Evolutionary conservation across 2,888 invertebrate genomes (phyloP).

Genomic region (Diogma glabrata): DNA sequence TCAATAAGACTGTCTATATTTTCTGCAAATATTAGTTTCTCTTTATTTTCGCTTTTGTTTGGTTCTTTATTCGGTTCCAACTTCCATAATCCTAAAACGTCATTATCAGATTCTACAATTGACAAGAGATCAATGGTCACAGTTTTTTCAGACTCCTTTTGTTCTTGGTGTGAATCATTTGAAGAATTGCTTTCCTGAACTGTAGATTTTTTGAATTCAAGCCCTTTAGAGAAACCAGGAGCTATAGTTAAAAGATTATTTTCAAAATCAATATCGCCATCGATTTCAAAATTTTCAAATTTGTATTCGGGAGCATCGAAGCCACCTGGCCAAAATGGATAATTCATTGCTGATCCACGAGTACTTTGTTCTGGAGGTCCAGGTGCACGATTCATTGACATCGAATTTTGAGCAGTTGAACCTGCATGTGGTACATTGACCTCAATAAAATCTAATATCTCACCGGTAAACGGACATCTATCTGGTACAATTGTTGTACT

Average conservation of each 20-base stretch:
- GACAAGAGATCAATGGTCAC: slow-evolving; percentile 29
- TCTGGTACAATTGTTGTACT: slow-evolving; percentile 32
- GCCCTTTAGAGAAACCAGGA: slow-evolving; percentile 53
- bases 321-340: slow-evolving; percentile 82
- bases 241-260: slow-evolving; percentile 43
- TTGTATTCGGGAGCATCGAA: slow-evolving; percentile 47
- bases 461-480: slow-evolving; percentile 63
- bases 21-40: neutral
- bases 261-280: slow-evolving; percentile 36
- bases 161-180: slow-evolving; percentile 20
- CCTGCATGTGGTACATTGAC: slow-evolving; percentile 45
- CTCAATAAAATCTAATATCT: slow-evolving; percentile 58
- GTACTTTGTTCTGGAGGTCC: slow-evolving; percentile 56
- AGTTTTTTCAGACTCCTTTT: slow-evolving; percentile 18
- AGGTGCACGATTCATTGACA: slow-evolving; percentile 70
- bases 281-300: slow-evolving; percentile 34
- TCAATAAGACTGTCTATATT: slow-evolving; percentile 18
- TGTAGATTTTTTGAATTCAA: slow-evolving; percentile 39
- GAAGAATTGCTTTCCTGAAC: slow-evolving; percentile 25
- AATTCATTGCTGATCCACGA: slow-evolving; percentile 65
- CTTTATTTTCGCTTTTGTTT: neutral
- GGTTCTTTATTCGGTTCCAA: slow-evolving; percentile 15
- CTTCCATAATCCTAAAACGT: slow-evolving; percentile 30
- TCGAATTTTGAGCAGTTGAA: slow-evolving; percentile 57
- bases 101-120: slow-evolving; percentile 29